phyloP scores from a whole-genome alignment of 2,113 vertebrate species.

The Uria aalge region DNA sequence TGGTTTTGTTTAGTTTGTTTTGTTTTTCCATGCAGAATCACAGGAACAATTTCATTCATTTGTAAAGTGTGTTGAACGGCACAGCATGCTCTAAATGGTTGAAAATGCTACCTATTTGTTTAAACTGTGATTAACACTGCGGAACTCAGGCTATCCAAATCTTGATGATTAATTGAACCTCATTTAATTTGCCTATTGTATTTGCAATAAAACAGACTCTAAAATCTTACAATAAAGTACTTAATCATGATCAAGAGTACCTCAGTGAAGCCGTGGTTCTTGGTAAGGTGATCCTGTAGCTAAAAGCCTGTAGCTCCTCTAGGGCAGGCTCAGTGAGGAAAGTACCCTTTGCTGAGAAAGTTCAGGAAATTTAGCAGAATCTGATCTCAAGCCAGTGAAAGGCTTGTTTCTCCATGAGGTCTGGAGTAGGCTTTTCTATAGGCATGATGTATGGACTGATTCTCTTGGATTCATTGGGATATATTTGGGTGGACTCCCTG shows the following conservation, averaged over 20 bases:
- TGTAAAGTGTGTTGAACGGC: not conserved
- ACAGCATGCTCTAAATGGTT: not conserved
- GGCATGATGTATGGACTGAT: not conserved
- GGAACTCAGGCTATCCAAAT: not conserved
- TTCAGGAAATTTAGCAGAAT: not conserved
- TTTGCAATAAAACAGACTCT: not conserved
- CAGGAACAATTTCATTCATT: conserved; percentile 16
- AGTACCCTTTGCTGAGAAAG: not conserved
- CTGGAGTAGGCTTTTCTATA: not conserved
- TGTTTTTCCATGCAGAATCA: not conserved
- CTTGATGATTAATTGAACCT: conserved; percentile 13
- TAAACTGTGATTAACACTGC: conserved; percentile 31
- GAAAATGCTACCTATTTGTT: conserved; percentile 28
- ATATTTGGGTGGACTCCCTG: not conserved
- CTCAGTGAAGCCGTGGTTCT: not conserved
- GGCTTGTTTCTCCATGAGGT: not conserved
- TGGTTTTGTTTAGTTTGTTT: not conserved
- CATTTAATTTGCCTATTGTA: not conserved
- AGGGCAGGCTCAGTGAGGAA: not conserved
- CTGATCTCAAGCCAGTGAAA: not conserved
- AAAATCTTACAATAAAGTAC: not conserved
- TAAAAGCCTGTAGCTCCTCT: not conserved
- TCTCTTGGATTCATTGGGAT: not conserved
- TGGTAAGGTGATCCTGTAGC: not conserved
- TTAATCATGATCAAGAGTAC: not conserved